These are phyloP conservation scores for Mellilla xanthometata DNA, from an alignment of 2,888 invertebrate species.

Conservation along the genomic window DNA sequence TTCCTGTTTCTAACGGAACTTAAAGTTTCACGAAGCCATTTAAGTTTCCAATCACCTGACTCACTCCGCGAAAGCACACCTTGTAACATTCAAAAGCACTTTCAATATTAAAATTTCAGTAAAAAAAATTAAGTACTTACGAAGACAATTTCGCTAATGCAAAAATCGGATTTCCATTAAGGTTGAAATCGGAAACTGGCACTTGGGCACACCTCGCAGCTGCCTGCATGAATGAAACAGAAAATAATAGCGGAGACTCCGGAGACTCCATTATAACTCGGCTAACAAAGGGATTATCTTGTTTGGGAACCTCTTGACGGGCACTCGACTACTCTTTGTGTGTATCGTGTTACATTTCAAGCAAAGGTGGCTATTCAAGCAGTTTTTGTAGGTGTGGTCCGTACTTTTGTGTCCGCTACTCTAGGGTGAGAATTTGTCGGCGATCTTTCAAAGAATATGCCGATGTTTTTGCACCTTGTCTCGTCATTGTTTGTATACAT, in stretches of 20 bases:
- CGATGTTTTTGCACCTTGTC: conserved; percentile 50
- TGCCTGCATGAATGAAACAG: conserved; percentile 68
- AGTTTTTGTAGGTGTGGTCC: conserved; percentile 74
- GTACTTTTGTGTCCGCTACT: conserved; percentile 44
- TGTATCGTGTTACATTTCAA: conserved; percentile 70
- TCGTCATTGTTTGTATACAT: conserved; percentile 41
- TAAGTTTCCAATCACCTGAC: conserved; percentile 18
- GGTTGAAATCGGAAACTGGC: conserved; percentile 71
- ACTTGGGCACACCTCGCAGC: conserved; percentile 65
- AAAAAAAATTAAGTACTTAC: too few relatives aligned
- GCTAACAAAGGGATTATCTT: conserved; percentile 79
- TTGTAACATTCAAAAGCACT: conserved; percentile 26
- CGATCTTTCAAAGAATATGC: conserved; percentile 45
- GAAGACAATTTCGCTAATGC: conserved; percentile 44
- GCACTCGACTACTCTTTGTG: conserved; percentile 65
- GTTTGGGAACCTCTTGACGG: conserved; percentile 80
- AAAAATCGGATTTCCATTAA: conserved; percentile 69
- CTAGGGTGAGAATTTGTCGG: conserved; percentile 65
- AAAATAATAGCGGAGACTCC: conserved; percentile 67
- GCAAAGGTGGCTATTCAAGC: conserved; percentile 59
- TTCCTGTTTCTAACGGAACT: neutral
- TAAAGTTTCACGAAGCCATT: conserved; percentile 1
- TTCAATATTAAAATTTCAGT: conserved; percentile 28
- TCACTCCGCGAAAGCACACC: conserved; percentile 6
- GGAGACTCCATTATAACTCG: conserved; percentile 71